A percentile compares a stretch with the other conserved stretches of the same genome.
Conservation (phyloP, 2,113 vertebrate species). For the Tapirus terrestris region DNA sequence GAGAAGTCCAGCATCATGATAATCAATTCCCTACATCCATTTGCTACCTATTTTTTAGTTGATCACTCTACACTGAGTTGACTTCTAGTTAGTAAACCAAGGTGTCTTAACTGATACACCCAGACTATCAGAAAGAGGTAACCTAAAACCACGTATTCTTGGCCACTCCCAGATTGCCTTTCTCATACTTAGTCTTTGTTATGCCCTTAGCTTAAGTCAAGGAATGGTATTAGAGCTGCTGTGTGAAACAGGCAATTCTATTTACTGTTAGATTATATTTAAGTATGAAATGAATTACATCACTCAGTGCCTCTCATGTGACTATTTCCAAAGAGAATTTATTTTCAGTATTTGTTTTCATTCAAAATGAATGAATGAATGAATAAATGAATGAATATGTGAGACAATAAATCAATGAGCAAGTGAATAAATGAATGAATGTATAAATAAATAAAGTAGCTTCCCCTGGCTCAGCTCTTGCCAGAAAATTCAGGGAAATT, state of each 20-base stretch:
- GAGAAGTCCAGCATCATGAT: not conserved
- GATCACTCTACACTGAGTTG: not conserved
- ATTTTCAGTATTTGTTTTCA: not conserved
- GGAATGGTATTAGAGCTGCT: not conserved
- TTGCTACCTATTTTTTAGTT: not conserved
- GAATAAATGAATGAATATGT: not conserved
- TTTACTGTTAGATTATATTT: not conserved
- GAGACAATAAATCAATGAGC: not conserved
- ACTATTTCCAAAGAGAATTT: not conserved
- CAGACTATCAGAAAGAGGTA: not conserved
- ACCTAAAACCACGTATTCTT: not conserved
- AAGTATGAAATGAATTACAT: not conserved
- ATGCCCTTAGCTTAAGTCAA: not conserved
- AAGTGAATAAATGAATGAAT: not conserved
- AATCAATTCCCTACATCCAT: not conserved
- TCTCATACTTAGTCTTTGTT: not conserved
- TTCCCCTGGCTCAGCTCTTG: not conserved
- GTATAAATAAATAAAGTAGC: not conserved
- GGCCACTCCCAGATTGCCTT: not conserved
- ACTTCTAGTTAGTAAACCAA: not conserved
- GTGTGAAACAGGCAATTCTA: not conserved
- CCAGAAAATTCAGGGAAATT: not conserved
- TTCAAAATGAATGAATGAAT: not conserved
- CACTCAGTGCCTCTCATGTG: not conserved
- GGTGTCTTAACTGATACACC: not conserved